Evolutionary conservation across 2,113 vertebrate genomes (phyloP), one percentile per base, ranked within the genome.

Genomic region (Brevimyrus niger): DNA sequence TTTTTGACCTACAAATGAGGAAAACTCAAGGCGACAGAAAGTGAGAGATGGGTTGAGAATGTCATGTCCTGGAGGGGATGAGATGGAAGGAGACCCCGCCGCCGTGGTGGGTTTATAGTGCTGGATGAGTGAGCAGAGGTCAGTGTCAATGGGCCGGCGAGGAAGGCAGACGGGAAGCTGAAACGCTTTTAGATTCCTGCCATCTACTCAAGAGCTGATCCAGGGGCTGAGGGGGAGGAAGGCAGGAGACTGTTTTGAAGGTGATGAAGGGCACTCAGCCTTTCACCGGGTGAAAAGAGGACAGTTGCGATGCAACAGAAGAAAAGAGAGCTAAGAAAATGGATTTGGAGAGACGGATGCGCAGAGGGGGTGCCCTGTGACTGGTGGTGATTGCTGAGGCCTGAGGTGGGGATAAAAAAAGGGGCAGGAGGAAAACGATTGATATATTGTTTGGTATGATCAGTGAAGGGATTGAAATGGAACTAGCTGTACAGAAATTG

Each of bases 1-100:
- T n/a, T 86, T 86, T 47, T 48, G 83, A 27, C 83, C 83, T 86
- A 48, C 83, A 86, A 86, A 50, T 50, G 83, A 13, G 47, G 83
- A 48, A 47, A 50, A 19, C 21, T 47, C 47, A 86, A 27, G 83
- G 83, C 21, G 47, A 50, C n/a, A 10, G 44, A 86, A 47, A 86
- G 83, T 50, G n/a, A 86, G 83, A 27, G 83, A 50, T 80, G 73
- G 83, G 19, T 48, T 86, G 47, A 47, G 42, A 50, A 48, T 80
- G 73, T 80, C 73, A 42, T 42, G 73, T 80, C 73, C 73, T 80
- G 73, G 47, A 27, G 83, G 82, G 48, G 21, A 48, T 85, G 48
- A 46, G 46, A 47, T 48, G 46, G 82, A 85, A 44, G 82, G 46
- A 42, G 82, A 85, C 82, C 82, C 7, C 9, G 42, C 21, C 9